Evolutionary conservation across 2,113 vertebrate genomes (phyloP).

Genomic region (Apteryx owenii): DNA sequence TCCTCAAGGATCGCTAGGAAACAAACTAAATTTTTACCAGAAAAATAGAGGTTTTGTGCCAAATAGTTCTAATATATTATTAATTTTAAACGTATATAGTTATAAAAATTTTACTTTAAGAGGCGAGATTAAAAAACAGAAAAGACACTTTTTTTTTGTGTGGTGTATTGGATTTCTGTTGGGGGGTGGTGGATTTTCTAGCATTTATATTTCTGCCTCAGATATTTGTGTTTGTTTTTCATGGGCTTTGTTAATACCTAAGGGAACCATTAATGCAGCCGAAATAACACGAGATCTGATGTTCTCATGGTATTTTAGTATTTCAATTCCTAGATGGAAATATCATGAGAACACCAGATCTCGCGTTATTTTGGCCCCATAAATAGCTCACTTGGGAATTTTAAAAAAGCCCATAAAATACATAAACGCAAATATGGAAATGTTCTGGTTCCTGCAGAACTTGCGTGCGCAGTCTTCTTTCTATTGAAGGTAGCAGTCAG

Average conservation of each 20-base stretch:
- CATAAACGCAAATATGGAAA: constrained; percentile 69
- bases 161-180: not conserved
- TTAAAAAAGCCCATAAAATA: constrained; percentile 62
- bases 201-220: constrained; percentile 36
- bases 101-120: not conserved
- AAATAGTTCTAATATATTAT: not conserved
- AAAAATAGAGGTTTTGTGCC: not conserved
- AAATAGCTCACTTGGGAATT: constrained; percentile 56
- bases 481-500: constrained; percentile 28
- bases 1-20: not conserved
- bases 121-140: not conserved
- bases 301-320: constrained; percentile 62
- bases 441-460: constrained; percentile 30
- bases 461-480: constrained; percentile 29
- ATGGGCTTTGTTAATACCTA: constrained; percentile 66
- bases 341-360: constrained; percentile 54
- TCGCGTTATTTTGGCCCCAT: constrained; percentile 44
- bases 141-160: too few species aligned
- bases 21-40: constrained; percentile 3
- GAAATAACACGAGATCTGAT: constrained; percentile 66
- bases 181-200: not conserved
- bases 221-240: constrained; percentile 70
- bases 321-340: constrained; percentile 41
- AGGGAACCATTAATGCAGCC: constrained; percentile 60
- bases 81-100: not conserved